Percentiles rank a stretch among this genome's conserved stretches.
These are phyloP conservation scores for Eretmocerus hayati DNA, from an alignment of 2,888 invertebrate genomes.

Conservation along the genomic window DNA sequence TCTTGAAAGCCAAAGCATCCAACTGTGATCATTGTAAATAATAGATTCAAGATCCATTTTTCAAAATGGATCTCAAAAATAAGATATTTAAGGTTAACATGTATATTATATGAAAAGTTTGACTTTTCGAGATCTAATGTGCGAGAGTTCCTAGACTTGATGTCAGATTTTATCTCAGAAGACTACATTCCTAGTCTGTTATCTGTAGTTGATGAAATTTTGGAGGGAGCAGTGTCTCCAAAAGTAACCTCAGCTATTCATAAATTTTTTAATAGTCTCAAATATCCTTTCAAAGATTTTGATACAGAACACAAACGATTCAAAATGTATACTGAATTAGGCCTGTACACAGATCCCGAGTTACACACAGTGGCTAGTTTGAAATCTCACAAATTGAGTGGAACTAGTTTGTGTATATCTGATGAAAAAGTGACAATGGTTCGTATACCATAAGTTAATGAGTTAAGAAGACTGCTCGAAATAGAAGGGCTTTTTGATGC, in stretches of 20 bases:
- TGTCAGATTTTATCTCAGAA: neutral
- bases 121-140: neutral
- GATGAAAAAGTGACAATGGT: neutral
- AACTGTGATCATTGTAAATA: neutral
- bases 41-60: too few relatives aligned
- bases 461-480: conserved; percentile 7
- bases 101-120: neutral
- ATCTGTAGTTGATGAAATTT: neutral
- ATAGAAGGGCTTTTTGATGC: neutral
- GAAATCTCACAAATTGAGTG: neutral
- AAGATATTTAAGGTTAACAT: neutral
- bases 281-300: conserved; percentile 1
- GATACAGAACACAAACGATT: conserved; percentile 4
- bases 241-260: conserved; percentile 1
- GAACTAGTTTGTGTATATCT: neutral
- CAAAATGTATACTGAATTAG: neutral
- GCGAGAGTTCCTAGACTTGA: neutral
- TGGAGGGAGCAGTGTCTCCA: neutral
- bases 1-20: neutral
- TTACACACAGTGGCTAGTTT: neutral
- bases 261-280: neutral
- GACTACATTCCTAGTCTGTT: neutral
- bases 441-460: conserved; percentile 7
- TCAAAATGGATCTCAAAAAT: neutral
- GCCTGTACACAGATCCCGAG: conserved; percentile 1